phyloP scores from a whole-genome alignment of 2,888 invertebrate genomes.

The Therioaphis trifolii region DNA sequence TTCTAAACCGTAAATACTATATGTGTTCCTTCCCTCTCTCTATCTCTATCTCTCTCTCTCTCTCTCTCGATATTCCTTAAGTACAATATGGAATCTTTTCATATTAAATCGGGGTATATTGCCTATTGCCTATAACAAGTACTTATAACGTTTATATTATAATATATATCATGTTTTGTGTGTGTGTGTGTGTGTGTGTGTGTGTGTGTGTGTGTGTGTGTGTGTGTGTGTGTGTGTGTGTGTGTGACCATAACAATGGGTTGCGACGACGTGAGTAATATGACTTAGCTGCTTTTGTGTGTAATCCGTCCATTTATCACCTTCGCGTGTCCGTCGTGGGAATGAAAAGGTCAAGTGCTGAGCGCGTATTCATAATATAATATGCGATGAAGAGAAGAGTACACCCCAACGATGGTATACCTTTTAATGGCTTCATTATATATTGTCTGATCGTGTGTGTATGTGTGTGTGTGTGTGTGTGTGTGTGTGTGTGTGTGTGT shows the following conservation, averaged over 20 bases:
- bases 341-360: conserved; percentile 60
- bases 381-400: background rate
- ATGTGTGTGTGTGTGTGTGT: too few species aligned
- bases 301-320: conserved; percentile 44
- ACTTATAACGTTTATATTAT: background rate
- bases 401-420: conserved; percentile 1
- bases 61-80: too few species aligned
- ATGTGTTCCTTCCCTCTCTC: too few species aligned
- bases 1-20: too few species aligned
- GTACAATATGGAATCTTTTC: too few species aligned
- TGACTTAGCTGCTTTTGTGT: conserved; percentile 36
- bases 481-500: too few species aligned
- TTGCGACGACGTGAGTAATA: conserved; percentile 32
- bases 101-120: background rate
- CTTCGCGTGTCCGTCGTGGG: conserved; percentile 36
- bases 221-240: background rate
- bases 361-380: background rate
- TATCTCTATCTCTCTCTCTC: too few species aligned
- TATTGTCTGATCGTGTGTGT: background rate
- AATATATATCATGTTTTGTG: background rate
- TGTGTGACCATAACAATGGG: conserved; percentile 26
- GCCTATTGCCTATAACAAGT: background rate
- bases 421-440: conserved; percentile 57
- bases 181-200: background rate
- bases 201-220: background rate